Percentiles rank a stretch among this genome's conserved stretches.
Evolutionary conservation across 2,113 vertebrate genomes (phyloP).

Genomic region (Alethe diademata): DNA sequence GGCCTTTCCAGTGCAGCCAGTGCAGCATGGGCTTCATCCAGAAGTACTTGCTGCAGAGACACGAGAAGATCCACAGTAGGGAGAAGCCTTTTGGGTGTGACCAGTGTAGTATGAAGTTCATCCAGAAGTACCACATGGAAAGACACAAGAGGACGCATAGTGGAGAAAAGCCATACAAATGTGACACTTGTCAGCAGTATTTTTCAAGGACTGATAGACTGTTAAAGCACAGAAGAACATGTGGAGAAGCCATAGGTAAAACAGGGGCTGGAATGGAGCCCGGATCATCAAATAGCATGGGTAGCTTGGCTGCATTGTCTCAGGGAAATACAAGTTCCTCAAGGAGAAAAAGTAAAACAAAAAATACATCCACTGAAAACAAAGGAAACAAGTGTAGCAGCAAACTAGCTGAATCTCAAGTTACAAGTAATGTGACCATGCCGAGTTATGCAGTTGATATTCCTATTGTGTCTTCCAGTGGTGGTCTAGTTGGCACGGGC

Average conservation of each 20-base stretch:
- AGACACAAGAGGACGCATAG: slow-evolving; percentile 98
- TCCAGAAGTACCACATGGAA: slow-evolving; percentile 99
- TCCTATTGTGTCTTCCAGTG: slow-evolving; percentile 82
- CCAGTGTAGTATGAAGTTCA: slow-evolving; percentile 99
- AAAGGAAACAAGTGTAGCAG: slow-evolving; percentile 87
- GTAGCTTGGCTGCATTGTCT: slow-evolving; percentile 85
- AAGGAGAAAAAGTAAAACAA: slow-evolving; percentile 92
- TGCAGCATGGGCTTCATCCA: slow-evolving; percentile 99
- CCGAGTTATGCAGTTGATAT: slow-evolving; percentile 89
- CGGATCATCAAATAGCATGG: slow-evolving; percentile 81
- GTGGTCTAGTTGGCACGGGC: slow-evolving; percentile 79
- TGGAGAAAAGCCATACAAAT: slow-evolving; percentile 99
- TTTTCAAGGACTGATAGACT: slow-evolving; percentile 98
- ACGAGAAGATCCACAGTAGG: slow-evolving; percentile 97
- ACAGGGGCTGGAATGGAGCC: slow-evolving; percentile 84
- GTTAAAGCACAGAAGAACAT: slow-evolving; percentile 99
- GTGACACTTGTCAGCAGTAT: slow-evolving; percentile 99
- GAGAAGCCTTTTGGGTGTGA: slow-evolving; percentile 98
- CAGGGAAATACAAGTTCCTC: slow-evolving; percentile 95
- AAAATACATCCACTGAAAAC: slow-evolving; percentile 80
- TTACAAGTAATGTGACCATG: slow-evolving; percentile 79
- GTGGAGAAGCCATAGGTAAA: slow-evolving; percentile 97
- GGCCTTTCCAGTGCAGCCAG: slow-evolving; percentile 98
- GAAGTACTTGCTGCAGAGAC: slow-evolving; percentile 95
- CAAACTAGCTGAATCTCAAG: slow-evolving; percentile 80